A percentile compares a stretch with the other conserved stretches of the same genome.
Conservation (phyloP, 2,113 vertebrate genomes). For the Heterotilapia buettikoferi region DNA sequence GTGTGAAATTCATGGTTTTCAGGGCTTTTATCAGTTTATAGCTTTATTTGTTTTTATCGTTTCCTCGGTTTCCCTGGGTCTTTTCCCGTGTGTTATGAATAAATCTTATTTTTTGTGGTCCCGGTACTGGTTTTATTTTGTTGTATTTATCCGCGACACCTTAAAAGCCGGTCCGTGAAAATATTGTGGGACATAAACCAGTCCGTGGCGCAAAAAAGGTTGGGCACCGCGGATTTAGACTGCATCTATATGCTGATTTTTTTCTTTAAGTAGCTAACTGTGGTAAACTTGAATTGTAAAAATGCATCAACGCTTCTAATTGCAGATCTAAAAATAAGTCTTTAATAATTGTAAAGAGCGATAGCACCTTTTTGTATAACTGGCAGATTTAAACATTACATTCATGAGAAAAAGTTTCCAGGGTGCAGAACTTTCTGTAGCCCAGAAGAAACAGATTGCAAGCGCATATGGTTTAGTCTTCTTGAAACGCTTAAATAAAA, state of each 20-base stretch:
- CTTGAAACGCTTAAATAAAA: not conserved
- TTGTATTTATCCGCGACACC: not conserved
- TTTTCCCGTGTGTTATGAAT: not conserved
- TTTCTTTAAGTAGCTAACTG: not conserved
- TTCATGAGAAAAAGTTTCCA: not conserved
- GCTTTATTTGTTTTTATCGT: not conserved
- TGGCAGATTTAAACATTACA: not conserved
- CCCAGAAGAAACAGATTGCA: slow-evolving; percentile 12
- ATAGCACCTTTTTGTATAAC: not conserved
- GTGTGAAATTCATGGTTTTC: no score
- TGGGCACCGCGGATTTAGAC: not conserved
- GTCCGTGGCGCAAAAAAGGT: not conserved
- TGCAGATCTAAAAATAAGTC: not conserved
- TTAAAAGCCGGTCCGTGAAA: not conserved
- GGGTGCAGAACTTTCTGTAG: not conserved
- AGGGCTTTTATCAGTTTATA: not conserved
- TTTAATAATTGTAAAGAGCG: not conserved
- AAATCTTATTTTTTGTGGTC: rapidly evolving
- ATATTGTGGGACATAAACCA: not conserved
- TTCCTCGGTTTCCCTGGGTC: not conserved
- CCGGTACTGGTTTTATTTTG: not conserved
- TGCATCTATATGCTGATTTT: not conserved
- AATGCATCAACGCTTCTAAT: not conserved
- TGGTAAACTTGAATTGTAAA: not conserved
- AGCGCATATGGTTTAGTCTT: slow-evolving; percentile 23